Base-by-base conservation (phyloP, 1,140 invertebrate species). In the Sminthurinus signatus region DNA sequence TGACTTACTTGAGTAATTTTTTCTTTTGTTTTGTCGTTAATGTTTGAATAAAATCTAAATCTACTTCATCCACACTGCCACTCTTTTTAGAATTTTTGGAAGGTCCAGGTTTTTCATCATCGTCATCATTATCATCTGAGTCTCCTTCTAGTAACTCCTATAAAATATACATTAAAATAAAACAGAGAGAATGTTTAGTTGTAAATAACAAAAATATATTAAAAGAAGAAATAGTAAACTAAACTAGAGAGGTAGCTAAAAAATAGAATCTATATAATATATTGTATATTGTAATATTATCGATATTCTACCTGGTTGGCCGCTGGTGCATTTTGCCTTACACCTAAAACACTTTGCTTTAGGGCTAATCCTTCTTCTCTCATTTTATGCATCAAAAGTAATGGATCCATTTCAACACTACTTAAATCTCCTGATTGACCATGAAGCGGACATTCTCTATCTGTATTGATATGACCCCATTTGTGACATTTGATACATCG, bases 391-490 rank as follows among this genome's bases (percentile, higher is more conserved):
- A 95, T 86, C 43, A 96, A 76, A 27, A 86, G 85, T 43, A 88
- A 82, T 29, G 86, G 83, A 76, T 87, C 85, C 67, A 83, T 78
- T 23, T 82, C 80, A 70, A 83, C 78, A 21, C 81, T 69, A 52
- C 81, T 81, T 50, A 81, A 27, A 43, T 73, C 79, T 80, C 88
- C 86, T 2, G 88, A 87, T 73, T 92, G 82, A 74, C 89, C 89
- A 72, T 93, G 97, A 77, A 98, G 82, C 32, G 90, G 89, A 80
- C 95, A 98, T 78, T 95, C 94, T 77, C 88, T 90, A 74, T 93
- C 87, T 75, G 97, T 99, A 76, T 99, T 99, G 44, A 99, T 94
- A 75, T 99, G 97, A 5, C 97, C 97, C 95, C 96, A 99, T 76
- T 97, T 96, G 73, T 96, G 90, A 76, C 97, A 99, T 77, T 98